Evolutionary conservation across 1,140 invertebrate species (phyloP).

Genomic region (Gryon sp.): DNA sequence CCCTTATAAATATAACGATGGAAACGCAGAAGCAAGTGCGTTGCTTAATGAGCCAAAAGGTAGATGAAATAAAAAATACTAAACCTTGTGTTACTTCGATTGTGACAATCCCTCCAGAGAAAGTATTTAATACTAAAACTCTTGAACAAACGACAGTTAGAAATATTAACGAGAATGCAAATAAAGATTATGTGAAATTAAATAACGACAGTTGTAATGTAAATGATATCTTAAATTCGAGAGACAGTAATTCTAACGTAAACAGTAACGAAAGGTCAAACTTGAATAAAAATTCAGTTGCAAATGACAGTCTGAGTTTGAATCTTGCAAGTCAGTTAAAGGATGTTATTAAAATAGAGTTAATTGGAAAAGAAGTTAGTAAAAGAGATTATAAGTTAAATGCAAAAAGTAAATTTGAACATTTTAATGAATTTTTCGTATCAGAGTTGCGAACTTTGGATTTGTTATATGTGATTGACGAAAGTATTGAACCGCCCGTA

Average conservation of each 20-base stretch:
- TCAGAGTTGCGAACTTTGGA: constrained; percentile 26
- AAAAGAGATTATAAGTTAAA: constrained; percentile 26
- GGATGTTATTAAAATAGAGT: constrained; percentile 18
- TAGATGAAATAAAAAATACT: background rate
- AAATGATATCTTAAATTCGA: too few species aligned
- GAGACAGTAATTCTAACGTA: too few species aligned
- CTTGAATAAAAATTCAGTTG: too few species aligned
- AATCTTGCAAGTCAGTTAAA: constrained; percentile 19
- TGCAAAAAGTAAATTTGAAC: constrained; percentile 19
- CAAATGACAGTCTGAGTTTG: too few species aligned
- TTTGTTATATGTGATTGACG: constrained; percentile 32
- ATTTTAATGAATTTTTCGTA: constrained; percentile 35
- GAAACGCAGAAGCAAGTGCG: constrained; percentile 17
- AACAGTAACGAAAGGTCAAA: too few species aligned
- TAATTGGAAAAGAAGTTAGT: constrained; percentile 10
- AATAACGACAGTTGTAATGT: constrained; percentile 1
- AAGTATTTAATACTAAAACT: too few species aligned
- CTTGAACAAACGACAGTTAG: background rate
- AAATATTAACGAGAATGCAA: background rate
- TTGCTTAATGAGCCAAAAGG: constrained; percentile 5
- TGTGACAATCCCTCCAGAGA: constrained; percentile 2
- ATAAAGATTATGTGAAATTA: too few species aligned
- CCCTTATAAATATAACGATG: background rate
- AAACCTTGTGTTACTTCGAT: constrained; percentile 5
- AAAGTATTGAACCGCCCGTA: too few species aligned